phyloP scores from a whole-genome alignment of 2,888 invertebrate genomes.

The Synergus umbraculus region DNA sequence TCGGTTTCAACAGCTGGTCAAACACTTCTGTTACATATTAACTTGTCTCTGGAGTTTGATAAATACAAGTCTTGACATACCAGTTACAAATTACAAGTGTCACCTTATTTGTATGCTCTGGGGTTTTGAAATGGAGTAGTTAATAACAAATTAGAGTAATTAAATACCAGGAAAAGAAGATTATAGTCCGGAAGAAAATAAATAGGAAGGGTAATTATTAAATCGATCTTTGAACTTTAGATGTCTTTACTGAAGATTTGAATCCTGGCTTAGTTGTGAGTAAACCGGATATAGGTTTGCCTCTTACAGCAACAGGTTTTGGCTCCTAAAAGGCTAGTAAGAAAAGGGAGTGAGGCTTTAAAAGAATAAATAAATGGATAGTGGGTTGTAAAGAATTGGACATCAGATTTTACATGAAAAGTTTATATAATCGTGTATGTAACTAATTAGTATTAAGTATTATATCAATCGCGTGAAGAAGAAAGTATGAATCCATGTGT shows the following conservation, averaged over 20 bases:
- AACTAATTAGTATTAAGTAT: not conserved
- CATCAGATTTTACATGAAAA: not conserved
- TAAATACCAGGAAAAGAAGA: not conserved
- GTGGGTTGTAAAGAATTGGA: not conserved
- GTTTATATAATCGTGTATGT: not conserved
- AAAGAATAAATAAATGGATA: not conserved
- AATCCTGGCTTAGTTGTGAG: not conserved
- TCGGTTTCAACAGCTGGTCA: slow-evolving; percentile 7
- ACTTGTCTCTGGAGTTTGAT: not conserved
- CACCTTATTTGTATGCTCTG: not conserved
- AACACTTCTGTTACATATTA: slow-evolving; percentile 31
- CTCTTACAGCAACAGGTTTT: slow-evolving; percentile 31
- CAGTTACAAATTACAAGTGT: slow-evolving; percentile 4
- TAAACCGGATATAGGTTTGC: slow-evolving; percentile 29
- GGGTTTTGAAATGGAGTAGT: not conserved
- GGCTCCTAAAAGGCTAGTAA: slow-evolving; percentile 6
- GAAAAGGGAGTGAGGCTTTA: not conserved
- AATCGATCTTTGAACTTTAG: not conserved
- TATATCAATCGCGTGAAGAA: not conserved
- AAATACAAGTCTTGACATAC: slow-evolving; percentile 16
- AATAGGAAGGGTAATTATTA: not conserved
- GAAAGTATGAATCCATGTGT: slow-evolving; percentile 2
- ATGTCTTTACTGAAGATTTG: not conserved
- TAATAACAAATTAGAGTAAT: not conserved
- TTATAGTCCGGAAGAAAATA: not conserved